A percentile compares a stretch with the other conserved stretches of the same genome.
Evolutionary conservation across 2,113 vertebrate genomes (phyloP).

Genomic region (Hymenochirus boettgeri): DNA sequence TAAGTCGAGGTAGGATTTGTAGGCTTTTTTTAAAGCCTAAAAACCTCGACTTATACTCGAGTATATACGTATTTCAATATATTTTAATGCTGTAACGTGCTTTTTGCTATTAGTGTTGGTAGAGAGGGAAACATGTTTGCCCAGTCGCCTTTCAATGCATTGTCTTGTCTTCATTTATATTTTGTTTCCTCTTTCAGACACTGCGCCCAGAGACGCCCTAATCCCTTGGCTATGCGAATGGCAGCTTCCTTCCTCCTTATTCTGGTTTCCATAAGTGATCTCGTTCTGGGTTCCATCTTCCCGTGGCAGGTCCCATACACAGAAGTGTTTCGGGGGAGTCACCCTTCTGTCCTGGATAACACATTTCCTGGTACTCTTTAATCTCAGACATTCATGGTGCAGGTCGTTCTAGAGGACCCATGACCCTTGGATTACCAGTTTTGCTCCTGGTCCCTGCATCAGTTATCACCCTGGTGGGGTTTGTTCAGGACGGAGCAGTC

Average conservation of each 20-base stretch:
- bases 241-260: conserved; percentile 59
- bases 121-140: too few species aligned
- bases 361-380: conserved; percentile 65
- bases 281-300: conserved; percentile 59
- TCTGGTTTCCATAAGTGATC: conserved; percentile 66
- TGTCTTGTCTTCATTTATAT: too few species aligned
- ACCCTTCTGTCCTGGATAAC: conserved; percentile 75
- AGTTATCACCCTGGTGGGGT: conserved; percentile 68
- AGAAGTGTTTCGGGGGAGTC: conserved; percentile 69
- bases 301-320: conserved; percentile 59
- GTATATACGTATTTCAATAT: too few species aligned
- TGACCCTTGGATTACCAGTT: conserved; percentile 57
- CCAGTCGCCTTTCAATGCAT: too few species aligned
- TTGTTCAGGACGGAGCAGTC: conserved; percentile 53
- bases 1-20: too few species aligned
- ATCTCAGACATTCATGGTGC: conserved; percentile 59
- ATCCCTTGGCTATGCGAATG: conserved; percentile 71
- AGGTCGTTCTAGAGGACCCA: conserved; percentile 69
- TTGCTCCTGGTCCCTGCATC: conserved; percentile 71
- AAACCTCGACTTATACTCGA: too few species aligned
- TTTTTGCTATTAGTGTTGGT: too few species aligned
- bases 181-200: neutral
- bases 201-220: conserved; percentile 27
- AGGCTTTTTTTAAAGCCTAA: too few species aligned
- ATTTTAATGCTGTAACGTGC: too few species aligned